Conservation (phyloP, 2,797 vertebrate genomes). For the Notamacropus eugenii region DNA sequence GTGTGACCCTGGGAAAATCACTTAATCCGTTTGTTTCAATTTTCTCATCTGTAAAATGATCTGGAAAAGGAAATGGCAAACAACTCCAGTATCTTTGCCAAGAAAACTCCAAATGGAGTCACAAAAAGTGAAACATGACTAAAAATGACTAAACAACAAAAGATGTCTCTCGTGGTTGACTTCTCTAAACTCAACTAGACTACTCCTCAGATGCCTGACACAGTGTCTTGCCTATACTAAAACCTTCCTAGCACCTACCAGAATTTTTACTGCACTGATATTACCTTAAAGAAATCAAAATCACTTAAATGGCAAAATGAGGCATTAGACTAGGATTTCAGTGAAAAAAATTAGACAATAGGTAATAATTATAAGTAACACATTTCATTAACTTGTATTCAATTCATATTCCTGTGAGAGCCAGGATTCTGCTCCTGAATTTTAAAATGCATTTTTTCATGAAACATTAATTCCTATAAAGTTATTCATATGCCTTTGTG, state of each 20-base stretch:
- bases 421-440: not conserved
- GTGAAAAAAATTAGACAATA: not conserved
- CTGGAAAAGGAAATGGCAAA: not conserved
- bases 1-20: not conserved
- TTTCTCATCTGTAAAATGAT: not conserved
- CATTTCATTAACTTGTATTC: not conserved
- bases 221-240: not conserved
- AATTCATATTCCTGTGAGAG: not conserved
- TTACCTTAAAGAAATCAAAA: not conserved
- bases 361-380: not conserved
- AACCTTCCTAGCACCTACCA: not conserved
- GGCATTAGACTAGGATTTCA: not conserved
- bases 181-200: not conserved
- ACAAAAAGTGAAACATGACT: not conserved
- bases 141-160: not conserved
- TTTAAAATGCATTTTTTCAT: not conserved
- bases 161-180: not conserved
- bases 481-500: not conserved
- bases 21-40: not conserved
- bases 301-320: not conserved
- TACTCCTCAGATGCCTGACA: not conserved
- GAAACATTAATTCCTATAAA: not conserved
- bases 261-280: not conserved
- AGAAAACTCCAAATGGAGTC: not conserved
- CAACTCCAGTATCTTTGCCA: not conserved